Percentiles rank a stretch among this genome's conserved stretches.
phyloP scores from a whole-genome alignment of 2,797 vertebrate species.

The Protosalanx chinensis region DNA sequence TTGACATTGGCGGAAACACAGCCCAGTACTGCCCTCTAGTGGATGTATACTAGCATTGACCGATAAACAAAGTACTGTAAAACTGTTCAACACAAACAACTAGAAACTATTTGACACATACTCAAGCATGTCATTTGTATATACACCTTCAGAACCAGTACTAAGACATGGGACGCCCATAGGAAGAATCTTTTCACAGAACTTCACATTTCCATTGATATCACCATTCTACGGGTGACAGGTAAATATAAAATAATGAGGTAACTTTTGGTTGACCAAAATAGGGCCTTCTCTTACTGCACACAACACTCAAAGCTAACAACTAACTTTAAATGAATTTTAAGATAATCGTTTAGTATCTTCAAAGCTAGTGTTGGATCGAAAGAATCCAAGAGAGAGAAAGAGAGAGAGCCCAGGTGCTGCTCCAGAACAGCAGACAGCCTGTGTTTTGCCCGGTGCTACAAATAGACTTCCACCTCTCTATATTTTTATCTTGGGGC shows the following conservation, averaged over 20 bases:
- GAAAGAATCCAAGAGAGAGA: too few relatives aligned
- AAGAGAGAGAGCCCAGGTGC: slow-evolving; percentile 45
- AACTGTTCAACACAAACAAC: background rate
- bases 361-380: too few relatives aligned
- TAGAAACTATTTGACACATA: background rate
- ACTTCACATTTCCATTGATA: too few relatives aligned
- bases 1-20: slow-evolving; percentile 17
- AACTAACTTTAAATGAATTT: too few relatives aligned
- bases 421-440: slow-evolving; percentile 59
- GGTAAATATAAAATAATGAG: background rate
- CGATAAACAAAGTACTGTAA: slow-evolving; percentile 26
- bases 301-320: too few relatives aligned
- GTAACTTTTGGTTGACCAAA: background rate
- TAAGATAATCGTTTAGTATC: too few relatives aligned
- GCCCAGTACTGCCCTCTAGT: slow-evolving; percentile 61
- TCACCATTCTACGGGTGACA: background rate
- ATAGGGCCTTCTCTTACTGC: too few relatives aligned
- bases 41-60: slow-evolving; percentile 34
- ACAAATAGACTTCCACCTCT: slow-evolving; percentile 39
- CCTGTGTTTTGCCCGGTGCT: slow-evolving; percentile 36
- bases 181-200: too few relatives aligned
- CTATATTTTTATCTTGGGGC: slow-evolving; percentile 56
- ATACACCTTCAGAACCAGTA: too few relatives aligned
- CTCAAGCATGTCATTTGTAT: too few relatives aligned
- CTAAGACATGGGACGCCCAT: too few relatives aligned